A percentile compares a stretch with the other conserved stretches of the same genome.
Conservation (phyloP, 2,888 invertebrate genomes). For the Melangyna quadrimaculata region DNA sequence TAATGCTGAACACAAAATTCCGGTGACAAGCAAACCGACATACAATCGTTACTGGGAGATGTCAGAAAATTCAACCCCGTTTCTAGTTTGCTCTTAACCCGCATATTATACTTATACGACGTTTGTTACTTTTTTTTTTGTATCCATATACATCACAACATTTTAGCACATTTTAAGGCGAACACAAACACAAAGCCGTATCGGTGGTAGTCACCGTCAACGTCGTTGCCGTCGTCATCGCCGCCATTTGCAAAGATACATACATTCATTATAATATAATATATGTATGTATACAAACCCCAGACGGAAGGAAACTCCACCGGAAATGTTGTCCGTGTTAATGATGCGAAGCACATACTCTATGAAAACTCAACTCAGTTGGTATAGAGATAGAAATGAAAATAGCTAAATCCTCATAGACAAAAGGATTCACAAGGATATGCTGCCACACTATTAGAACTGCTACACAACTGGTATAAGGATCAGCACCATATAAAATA, state of each 20-base stretch:
- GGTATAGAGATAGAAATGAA: conserved; percentile 8
- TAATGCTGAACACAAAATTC: not conserved
- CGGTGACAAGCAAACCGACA: conserved; percentile 24
- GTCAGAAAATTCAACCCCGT: conserved; percentile 40
- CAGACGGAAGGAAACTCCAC: conserved; percentile 65
- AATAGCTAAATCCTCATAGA: conserved; percentile 45
- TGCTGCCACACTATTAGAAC: conserved; percentile 7
- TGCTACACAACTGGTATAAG: conserved; percentile 30
- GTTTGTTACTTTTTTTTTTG: conserved; percentile 6
- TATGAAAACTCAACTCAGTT: conserved; percentile 17
- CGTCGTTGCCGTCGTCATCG: not conserved
- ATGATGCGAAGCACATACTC: conserved; percentile 70
- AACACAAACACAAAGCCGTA: conserved; percentile 64
- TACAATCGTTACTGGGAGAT: conserved; percentile 14
- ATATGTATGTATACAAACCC: conserved; percentile 7
- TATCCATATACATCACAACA: conserved; percentile 64
- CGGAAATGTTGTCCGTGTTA: conserved; percentile 72
- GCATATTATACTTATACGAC: not conserved
- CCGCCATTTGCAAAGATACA: conserved; percentile 30
- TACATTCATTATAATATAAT: not conserved
- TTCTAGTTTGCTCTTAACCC: not conserved
- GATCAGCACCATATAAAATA: conserved; percentile 11
- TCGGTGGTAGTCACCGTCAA: not conserved
- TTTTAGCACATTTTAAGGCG: conserved; percentile 68
- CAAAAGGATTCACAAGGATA: conserved; percentile 61